Evolutionary conservation across 1,140 invertebrate species (phyloP), one percentile per base, ranked within the genome.

Genomic region (Chionoecetes opilio): DNA sequence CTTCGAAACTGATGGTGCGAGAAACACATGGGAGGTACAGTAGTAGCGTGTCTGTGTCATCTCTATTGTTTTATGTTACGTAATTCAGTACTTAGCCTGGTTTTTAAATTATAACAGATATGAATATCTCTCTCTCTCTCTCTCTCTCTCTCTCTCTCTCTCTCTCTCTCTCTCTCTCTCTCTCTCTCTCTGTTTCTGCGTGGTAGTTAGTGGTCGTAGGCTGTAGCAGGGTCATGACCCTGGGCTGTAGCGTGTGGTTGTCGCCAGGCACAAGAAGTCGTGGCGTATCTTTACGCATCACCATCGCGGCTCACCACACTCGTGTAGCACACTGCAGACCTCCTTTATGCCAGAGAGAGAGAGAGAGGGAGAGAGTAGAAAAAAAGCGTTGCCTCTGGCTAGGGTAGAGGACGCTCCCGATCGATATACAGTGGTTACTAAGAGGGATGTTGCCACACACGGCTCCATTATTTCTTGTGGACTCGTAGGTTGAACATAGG

Each of bases 361-460:
- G 53, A 63, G 53, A 63, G 53, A 63, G 53, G 26, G 53, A 63
- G 53, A 63, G 53, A 63, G 63, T n/a, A n/a, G 8, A 75, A 75
- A 75, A 75, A 75, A 75, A 75, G 21, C 63, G 6, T 75, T 75
- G 63, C 63, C 63, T 26, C 63, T 75, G 63, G 63, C 63, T 75
- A 75, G 63, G 63, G 63, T 75, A 75, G 63, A 75, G 63, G 63
- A 75, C 63, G 63, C 63, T 17, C 63, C 63, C 63, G 63, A 75
- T 75, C 63, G 63, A 75, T 75, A 75, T 75, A 75, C 63, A 75
- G n/a, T 75, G 63, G 63, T 75, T 75, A 75, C 63, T 26, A 75
- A 75, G 63, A 75, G 63, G n/a, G 63, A 75, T 75, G 63, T 75
- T 75, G 63, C 63, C 63, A 75, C 63, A 75, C 63, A 75, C 63